phyloP scores from a whole-genome alignment of 2,888 invertebrate species.

The Leucoma salicis region DNA sequence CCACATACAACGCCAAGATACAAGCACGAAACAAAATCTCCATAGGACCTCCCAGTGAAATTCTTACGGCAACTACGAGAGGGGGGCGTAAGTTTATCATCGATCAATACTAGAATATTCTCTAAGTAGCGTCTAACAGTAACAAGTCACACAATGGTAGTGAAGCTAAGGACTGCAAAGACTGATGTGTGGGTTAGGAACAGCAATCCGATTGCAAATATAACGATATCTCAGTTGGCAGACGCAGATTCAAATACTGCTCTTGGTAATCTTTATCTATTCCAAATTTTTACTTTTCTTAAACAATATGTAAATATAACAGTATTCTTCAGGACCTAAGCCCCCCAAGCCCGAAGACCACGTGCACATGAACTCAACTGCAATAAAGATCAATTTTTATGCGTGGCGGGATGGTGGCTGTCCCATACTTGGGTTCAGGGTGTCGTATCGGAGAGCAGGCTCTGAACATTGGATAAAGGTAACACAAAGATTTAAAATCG shows the following conservation, averaged over 20 bases:
- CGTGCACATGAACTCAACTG: conserved; percentile 88
- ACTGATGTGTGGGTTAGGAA: no score
- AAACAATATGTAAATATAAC: no score
- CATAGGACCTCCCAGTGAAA: conserved; percentile 85
- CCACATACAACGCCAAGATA: conserved; percentile 88
- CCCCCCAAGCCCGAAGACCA: conserved; percentile 87
- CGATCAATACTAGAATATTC: no score
- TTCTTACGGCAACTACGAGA: conserved; percentile 87
- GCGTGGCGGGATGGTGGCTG: conserved; percentile 93
- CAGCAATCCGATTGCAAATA: no score
- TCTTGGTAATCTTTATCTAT: no score
- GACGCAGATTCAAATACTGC: no score
- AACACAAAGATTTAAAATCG: no score
- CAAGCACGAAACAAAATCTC: conserved; percentile 90
- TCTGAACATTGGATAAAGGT: conserved; percentile 79
- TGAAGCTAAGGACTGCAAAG: no score
- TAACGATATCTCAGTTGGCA: no score
- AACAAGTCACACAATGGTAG: no score
- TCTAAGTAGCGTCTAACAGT: no score
- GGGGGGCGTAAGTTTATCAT: conserved; percentile 83
- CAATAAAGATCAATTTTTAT: conserved; percentile 87
- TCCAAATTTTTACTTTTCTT: no score
- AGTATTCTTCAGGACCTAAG: conserved; percentile 89
- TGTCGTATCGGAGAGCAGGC: conserved; percentile 84
- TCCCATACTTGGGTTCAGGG: conserved; percentile 87